Evolutionary conservation across 1,140 invertebrate species (phyloP).

Genomic region (Trichogramma pretiosum): DNA sequence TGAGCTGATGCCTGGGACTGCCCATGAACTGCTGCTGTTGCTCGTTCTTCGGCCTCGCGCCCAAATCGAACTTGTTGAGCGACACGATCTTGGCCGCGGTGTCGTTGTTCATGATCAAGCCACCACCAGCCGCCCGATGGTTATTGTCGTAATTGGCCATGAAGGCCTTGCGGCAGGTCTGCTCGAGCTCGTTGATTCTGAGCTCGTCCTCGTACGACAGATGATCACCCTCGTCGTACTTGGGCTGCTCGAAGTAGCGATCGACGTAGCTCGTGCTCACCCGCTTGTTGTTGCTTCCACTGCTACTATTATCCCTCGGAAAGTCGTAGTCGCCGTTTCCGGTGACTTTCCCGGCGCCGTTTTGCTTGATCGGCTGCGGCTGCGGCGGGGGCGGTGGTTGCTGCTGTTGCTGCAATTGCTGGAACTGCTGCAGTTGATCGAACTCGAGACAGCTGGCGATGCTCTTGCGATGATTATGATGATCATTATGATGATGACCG

Average conservation of each 20-base stretch:
- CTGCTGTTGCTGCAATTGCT: neutral
- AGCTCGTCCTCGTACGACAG: constrained; percentile 25
- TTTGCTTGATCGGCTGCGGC: no score
- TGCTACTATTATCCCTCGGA: neutral
- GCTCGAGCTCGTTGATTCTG: constrained; percentile 37
- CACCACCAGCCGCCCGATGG: neutral
- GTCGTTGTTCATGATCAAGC: neutral
- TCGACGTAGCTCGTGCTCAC: constrained; percentile 41
- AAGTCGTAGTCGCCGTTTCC: constrained; percentile 15
- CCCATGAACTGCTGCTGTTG: constrained; percentile 14
- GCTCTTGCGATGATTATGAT: constrained; percentile 25
- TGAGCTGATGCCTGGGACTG: constrained; percentile 17
- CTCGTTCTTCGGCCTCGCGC: constrained; percentile 34
- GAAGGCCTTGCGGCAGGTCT: constrained; percentile 27
- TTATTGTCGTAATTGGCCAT: constrained; percentile 23
- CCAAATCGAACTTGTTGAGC: constrained; percentile 13
- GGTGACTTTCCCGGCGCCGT: no score
- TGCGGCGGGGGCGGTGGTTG: no score
- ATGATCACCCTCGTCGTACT: constrained; percentile 36
- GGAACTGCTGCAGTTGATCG: neutral
- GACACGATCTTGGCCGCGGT: neutral
- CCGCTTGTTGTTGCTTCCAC: constrained; percentile 27
- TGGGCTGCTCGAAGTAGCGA: constrained; percentile 40
- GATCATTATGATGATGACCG: no score
- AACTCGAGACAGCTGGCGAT: constrained; percentile 22